Percentiles rank a stretch among this genome's conserved stretches.
Evolutionary conservation across 2,797 vertebrate genomes (phyloP).

Genomic region (Gymnocypris eckloni): DNA sequence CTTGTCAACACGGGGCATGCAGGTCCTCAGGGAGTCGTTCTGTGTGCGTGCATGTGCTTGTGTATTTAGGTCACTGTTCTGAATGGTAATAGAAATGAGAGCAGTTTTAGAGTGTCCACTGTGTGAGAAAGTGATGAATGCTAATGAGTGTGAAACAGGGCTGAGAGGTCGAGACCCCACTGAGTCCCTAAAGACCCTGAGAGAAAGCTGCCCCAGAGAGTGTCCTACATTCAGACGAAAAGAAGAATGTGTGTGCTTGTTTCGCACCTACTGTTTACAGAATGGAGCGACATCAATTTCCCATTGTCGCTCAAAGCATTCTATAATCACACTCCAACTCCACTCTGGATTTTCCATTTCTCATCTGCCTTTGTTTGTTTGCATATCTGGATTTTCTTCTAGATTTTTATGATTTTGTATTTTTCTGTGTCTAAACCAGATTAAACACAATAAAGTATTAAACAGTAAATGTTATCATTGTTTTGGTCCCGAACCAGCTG

Average conservation of each 20-base stretch:
- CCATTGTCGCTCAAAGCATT: background rate
- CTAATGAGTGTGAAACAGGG: conserved; percentile 49
- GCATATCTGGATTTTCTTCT: background rate
- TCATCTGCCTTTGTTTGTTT: background rate
- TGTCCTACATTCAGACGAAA: background rate
- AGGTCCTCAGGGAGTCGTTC: conserved; percentile 14
- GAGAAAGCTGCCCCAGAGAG: conserved; percentile 23
- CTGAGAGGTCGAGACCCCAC: conserved; percentile 35
- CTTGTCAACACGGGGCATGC: conserved; percentile 41
- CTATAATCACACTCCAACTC: background rate
- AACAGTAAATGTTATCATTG: background rate
- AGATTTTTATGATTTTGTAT: background rate
- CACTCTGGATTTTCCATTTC: background rate
- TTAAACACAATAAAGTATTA: background rate
- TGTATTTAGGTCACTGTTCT: conserved; percentile 39
- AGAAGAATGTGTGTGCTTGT: conserved; percentile 23
- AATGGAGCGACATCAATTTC: background rate
- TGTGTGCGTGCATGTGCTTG: background rate
- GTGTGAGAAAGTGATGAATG: conserved; percentile 43
- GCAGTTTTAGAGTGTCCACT: conserved; percentile 22
- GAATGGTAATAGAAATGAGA: conserved; percentile 48
- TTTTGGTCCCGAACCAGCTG: background rate
- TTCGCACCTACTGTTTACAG: conserved; percentile 38
- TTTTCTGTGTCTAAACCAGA: background rate
- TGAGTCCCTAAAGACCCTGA: conserved; percentile 28